Conservation (phyloP, 2,888 invertebrate species). For the Elysia crispata region DNA sequence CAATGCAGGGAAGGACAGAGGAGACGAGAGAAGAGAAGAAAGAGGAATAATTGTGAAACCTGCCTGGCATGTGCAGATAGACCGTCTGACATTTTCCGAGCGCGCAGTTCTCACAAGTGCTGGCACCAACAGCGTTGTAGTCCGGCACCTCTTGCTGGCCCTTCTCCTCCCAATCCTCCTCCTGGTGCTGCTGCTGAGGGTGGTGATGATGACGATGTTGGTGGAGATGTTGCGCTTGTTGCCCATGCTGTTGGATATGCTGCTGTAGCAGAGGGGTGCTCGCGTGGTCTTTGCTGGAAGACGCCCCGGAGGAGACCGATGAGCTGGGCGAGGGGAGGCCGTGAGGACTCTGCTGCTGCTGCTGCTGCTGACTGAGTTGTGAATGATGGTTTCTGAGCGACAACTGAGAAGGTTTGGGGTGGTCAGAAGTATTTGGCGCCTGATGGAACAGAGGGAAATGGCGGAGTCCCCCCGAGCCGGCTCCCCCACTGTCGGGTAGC, state of each 20-base stretch:
- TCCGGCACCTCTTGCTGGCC: constrained; percentile 49
- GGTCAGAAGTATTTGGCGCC: not conserved
- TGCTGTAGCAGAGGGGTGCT: not conserved
- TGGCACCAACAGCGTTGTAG: constrained; percentile 53
- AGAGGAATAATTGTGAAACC: constrained; percentile 18
- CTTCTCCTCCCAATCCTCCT: constrained; percentile 9
- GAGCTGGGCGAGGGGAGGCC: not conserved
- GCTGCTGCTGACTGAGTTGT: no score
- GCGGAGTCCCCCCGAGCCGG: constrained; percentile 29
- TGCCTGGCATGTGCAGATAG: constrained; percentile 57
- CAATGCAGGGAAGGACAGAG: no score
- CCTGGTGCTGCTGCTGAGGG: not conserved
- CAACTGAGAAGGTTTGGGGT: not conserved
- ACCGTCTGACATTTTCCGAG: constrained; percentile 55
- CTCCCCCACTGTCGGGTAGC: not conserved
- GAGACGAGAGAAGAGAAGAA: not conserved
- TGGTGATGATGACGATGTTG: not conserved
- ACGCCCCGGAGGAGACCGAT: not conserved
- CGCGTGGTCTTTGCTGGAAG: not conserved
- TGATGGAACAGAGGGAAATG: constrained; percentile 25
- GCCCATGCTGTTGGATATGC: not conserved
- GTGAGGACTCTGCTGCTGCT: not conserved
- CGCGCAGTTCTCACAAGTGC: constrained; percentile 53
- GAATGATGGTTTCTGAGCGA: not conserved
- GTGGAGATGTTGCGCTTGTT: not conserved